Base-by-base conservation (phyloP, 2,888 invertebrate species). In the Brachylomia viminalis region DNA sequence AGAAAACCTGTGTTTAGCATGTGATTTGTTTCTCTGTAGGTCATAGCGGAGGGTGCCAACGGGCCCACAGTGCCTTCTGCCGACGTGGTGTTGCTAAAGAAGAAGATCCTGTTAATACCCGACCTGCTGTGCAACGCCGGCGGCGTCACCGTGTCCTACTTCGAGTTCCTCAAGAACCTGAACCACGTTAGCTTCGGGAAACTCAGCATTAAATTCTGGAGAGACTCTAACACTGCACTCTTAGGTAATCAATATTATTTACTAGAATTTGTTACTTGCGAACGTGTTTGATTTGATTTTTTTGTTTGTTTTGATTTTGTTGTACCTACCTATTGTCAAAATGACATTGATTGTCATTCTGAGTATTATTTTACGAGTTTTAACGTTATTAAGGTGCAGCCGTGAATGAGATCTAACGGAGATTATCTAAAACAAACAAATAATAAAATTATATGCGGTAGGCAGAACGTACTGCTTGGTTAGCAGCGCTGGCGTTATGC, bases 71-170 rank as follows among this genome's bases (percentile, higher is more conserved):
- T 98, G 3, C 98, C 98, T 62, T 98, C 98, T 20, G 99, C 98
- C 30, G 98, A 99, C 93, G 96, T 97, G 88, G 97, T 98, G 69
- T 97, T 99, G 72, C 97, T 98, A 74, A 97, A 98, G 78, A 97
- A 97, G 85, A 98, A 98, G 79, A 96, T 98, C 83, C 97, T 99
- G 72, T 97, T 98, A 80, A 97, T 99, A 83, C 99, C 99, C 23
- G 98, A 98, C 95, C 95, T 98, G 92, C 97, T 97, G 86, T 95
- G 97, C 79, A 98, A 98, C 92, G 98, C 98, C 75, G 99, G 99
- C 91, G 99, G 99, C 95, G 98, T 99, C 74, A 98, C 98, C 27
- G 99, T 99, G 67, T 98, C 98, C 73, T 99, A 98, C 97, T 99
- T 99, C 93, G 99, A 99, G 95, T 99, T 98, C 98, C 97, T 99